Base-by-base conservation (phyloP, 2,888 invertebrate genomes). In the Brenthis daphne region DNA sequence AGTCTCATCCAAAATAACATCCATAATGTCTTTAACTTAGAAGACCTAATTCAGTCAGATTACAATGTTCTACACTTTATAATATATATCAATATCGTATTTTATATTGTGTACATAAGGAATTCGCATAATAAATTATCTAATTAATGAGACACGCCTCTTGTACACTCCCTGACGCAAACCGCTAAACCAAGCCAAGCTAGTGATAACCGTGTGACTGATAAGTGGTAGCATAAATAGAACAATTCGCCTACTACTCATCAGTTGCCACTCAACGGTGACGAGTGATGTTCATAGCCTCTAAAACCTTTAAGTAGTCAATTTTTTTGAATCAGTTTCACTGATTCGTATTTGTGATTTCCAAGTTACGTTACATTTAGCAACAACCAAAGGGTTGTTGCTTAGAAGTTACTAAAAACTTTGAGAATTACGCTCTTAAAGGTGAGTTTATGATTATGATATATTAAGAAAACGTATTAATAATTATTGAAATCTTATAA, bases 391-490 rank as follows among this genome's bases (percentile, higher is more conserved):
- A 60, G 60, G 90, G 93, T 92, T 92, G 93, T 92, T 92, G 92
- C 92, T 91, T 90, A 84, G 77, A 77, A 83, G 89, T 87, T 76
- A 71, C 74, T 79, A 82, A 92, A 94, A 94, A 93, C 94, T 94
- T 94, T 93, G 91, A 94, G 94, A 94, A 94, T 94, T 94, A 88
- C 94, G 91, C 90, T 91, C 85, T 85, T 88, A 90, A 90, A 85
- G 90, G 94, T 94, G 82, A 89, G 93, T 84, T 67, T 67, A 8
- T n/a, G 53, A 13, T 20, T 50, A 14, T 2, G n/a, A 50, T 29
- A 4, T 29, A 29, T 29, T 4, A 4, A 29, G 29, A 29, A 29
- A 29, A 29, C 29, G 29, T 29, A 37, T n/a, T 12, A 16, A 8
- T 16, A 64, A 54, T 47, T 12, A 20, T 67, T 64, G 16, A 55